Evolutionary conservation across 2,888 invertebrate genomes (phyloP), one percentile per base, ranked within the genome.

Genomic region (Caenorhabditis becei): DNA sequence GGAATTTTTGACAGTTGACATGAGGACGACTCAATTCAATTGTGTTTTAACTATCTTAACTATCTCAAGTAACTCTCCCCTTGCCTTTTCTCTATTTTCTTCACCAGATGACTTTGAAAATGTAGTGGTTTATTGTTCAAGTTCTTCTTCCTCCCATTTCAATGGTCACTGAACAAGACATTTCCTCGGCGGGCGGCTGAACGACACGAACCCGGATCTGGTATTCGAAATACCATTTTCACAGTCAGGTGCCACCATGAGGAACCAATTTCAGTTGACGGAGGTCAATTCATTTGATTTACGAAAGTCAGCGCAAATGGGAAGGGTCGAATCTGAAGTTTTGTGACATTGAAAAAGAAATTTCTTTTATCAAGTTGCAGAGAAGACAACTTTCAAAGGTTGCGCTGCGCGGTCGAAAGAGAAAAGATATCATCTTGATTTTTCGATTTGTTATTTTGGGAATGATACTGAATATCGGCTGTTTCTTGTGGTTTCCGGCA

Each of bases 361-460:
- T n/a, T n/a, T n/a, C n/a, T n/a, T n/a, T 74, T 74, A 74, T 65
- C 74, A 74, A 26, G 24, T 59, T 59, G 65, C 74, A 59, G 54
- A 28, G 37, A 44, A 37, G 20, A 28, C 41, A 49, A 74, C 41
- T 74, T 74, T 74, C 74, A 74, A 74, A 74, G 59, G 44, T 74
- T 74, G 56, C 65, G 47, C 47, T 3, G 11, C 4, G 10, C 4
- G 24, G 16, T 2, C 28, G 51, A 28, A 51, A 59, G 62, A 72
- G 72, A 72, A 56, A 20, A 16, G 37, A 63, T 71, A 62, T 61
- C 8, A 51, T 71, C 47, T 44, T 70, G 41, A 47, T 47, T 59
- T 59, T 24, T 51, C 41, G 11, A 49, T 11, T 58, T 47, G 14
- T 49, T 62, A 47, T 56, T 56, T 32, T 10, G 8, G 35, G 23